These are phyloP conservation scores for Eubasilissa splendida DNA, from an alignment of 2,888 invertebrate species.

Conservation along the genomic window DNA sequence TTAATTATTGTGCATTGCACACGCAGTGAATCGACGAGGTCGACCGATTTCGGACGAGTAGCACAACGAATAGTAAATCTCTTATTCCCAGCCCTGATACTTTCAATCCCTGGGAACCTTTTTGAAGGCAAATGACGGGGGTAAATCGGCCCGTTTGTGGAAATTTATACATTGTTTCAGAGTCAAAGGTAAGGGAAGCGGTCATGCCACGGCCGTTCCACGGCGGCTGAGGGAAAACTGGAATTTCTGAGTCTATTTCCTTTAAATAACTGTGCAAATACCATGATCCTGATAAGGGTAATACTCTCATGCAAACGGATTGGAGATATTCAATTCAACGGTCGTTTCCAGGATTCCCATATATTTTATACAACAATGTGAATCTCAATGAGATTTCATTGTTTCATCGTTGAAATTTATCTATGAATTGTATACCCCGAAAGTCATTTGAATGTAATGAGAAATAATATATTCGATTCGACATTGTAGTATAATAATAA, in stretches of 20 bases:
- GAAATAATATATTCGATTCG: no score
- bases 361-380: constrained; percentile 20
- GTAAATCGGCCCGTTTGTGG: constrained; percentile 45
- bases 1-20: neutral
- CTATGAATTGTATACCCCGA: neutral
- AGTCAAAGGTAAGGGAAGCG: constrained; percentile 57
- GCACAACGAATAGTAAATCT: constrained; percentile 25
- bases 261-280: constrained; percentile 53
- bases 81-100: constrained; percentile 8
- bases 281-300: constrained; percentile 51
- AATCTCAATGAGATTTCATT: constrained; percentile 13
- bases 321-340: constrained; percentile 46
- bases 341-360: constrained; percentile 39
- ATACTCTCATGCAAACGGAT: constrained; percentile 32
- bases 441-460: constrained; percentile 5
- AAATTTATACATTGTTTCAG: constrained; percentile 58
- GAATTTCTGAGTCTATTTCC: constrained; percentile 54
- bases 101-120: constrained; percentile 42
- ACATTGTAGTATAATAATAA: neutral
- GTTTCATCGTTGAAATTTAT: constrained; percentile 13
- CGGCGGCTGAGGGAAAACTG: constrained; percentile 49
- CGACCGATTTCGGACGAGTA: constrained; percentile 20
- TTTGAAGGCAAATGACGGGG: constrained; percentile 51
- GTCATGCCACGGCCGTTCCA: constrained; percentile 52
- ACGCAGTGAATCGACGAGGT: constrained; percentile 5